Evolutionary conservation across 2,113 vertebrate species (phyloP), one percentile per base, ranked within the genome.

Genomic region (Lipotes vexillifer): DNA sequence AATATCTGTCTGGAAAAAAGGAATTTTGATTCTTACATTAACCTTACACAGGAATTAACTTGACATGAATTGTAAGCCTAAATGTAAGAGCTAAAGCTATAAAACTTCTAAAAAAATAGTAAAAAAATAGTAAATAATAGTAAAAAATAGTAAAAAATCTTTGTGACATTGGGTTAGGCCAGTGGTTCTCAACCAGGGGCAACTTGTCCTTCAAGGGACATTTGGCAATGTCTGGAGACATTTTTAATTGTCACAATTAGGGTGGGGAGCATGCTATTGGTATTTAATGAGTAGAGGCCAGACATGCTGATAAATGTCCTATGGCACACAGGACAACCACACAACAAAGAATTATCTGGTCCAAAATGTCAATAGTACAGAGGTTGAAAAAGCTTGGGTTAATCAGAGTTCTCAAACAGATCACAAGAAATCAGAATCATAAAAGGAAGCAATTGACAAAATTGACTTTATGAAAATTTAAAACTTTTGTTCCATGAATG

Each of bases 1-100:
- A 80, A 44, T 52, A 88, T 68, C 21, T 93, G 2, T 80, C 13
- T 88, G 61, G 83, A 87, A 93, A 93, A 97, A 90, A 72, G 63
- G 15, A 91, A 82, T 14, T 65, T 86, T 88, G 46, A 69, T 68
- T 29, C 31, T 71, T 86, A 89, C 21, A 49, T 88, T 12, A 92
- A 1, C 11, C 15, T 89, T 84, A 33, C 11, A 63, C 4, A 81
- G 38, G 83, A 49, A 93, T 61, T 31, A 95, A 96, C 44, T 81
- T 57, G 46, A 83, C 23, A 25, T 90, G 46, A 36, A 61, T 21
- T 63, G 3, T 63, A 59, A 65, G 68, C 8, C 17, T 91, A 91
- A 89, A 15, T 88, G 2, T 41, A 84, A 63, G 13, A 86, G 2
- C 44, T 93, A 94, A 86, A 52, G 18, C 15, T 66, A 29, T 75